Evolutionary conservation across 2,113 vertebrate species (phyloP).

Genomic region (Chlorocebus sabaeus): DNA sequence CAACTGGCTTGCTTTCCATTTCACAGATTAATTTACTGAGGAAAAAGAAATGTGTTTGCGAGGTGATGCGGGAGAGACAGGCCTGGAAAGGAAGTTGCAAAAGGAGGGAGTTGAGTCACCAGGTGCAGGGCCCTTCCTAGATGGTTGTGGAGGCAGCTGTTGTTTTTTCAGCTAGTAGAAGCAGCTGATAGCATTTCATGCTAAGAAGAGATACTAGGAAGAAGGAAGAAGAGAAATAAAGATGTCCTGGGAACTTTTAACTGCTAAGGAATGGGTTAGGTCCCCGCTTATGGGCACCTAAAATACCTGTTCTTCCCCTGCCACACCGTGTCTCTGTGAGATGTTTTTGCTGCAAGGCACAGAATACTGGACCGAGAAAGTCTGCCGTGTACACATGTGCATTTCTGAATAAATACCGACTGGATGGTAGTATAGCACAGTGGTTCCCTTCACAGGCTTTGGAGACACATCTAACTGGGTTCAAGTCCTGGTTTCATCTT

Average conservation of each 20-base stretch:
- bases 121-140: no score
- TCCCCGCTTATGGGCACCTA: not conserved
- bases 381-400: no score
- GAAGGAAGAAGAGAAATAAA: not conserved
- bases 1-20: not conserved
- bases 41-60: not conserved
- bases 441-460: not conserved
- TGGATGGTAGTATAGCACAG: not conserved
- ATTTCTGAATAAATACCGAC: not conserved
- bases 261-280: not conserved
- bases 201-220: not conserved
- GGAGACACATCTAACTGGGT: not conserved
- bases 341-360: not conserved
- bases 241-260: not conserved
- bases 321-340: not conserved
- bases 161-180: not conserved
- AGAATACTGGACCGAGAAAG: not conserved
- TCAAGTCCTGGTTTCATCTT: not conserved
- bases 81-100: not conserved
- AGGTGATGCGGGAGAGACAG: not conserved
- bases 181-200: not conserved
- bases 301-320: not conserved
- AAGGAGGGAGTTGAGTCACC: not conserved
- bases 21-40: not conserved
- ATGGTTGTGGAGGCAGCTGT: not conserved